Conservation (phyloP, 2,888 invertebrate genomes). For the Dynastes maya region DNA sequence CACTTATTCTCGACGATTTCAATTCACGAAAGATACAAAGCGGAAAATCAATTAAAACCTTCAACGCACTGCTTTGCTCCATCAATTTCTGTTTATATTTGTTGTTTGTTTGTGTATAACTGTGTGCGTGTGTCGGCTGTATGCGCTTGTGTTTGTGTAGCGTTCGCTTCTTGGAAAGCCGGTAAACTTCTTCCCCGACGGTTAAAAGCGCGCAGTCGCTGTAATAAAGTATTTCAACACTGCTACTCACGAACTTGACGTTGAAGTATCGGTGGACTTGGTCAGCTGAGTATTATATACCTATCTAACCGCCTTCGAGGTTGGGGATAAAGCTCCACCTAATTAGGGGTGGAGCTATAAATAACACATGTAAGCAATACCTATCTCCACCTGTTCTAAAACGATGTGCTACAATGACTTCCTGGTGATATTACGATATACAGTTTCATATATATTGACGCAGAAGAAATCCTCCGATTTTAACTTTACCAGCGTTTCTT, state of each 20-base stretch:
- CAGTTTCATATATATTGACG: conserved; percentile 3
- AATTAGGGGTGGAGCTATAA: conserved; percentile 39
- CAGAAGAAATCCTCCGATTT: background rate
- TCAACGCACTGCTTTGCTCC: conserved; percentile 15
- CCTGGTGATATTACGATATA: conserved; percentile 12
- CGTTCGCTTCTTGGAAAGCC: too few relatives aligned
- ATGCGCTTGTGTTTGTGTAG: too few relatives aligned
- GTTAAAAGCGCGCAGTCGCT: conserved; percentile 41
- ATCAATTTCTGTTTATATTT: background rate
- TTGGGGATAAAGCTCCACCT: conserved; percentile 41
- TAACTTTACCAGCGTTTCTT: too few relatives aligned
- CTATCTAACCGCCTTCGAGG: conserved; percentile 32
- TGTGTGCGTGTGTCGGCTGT: background rate
- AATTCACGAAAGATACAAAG: too few relatives aligned
- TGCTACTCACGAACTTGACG: conserved; percentile 45
- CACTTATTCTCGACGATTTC: background rate
- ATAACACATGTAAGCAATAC: conserved; percentile 28
- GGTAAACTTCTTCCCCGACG: conserved; percentile 22
- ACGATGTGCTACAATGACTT: background rate
- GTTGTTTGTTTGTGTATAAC: background rate
- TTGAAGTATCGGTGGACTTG: conserved; percentile 42
- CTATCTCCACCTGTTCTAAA: conserved; percentile 9
- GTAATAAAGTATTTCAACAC: too few relatives aligned
- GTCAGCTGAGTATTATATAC: conserved; percentile 46
- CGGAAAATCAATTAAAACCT: background rate